Percentiles rank a stretch among this genome's conserved stretches.
Evolutionary conservation across 2,888 invertebrate genomes (phyloP).

Genomic region (Stenodema calcarata): DNA sequence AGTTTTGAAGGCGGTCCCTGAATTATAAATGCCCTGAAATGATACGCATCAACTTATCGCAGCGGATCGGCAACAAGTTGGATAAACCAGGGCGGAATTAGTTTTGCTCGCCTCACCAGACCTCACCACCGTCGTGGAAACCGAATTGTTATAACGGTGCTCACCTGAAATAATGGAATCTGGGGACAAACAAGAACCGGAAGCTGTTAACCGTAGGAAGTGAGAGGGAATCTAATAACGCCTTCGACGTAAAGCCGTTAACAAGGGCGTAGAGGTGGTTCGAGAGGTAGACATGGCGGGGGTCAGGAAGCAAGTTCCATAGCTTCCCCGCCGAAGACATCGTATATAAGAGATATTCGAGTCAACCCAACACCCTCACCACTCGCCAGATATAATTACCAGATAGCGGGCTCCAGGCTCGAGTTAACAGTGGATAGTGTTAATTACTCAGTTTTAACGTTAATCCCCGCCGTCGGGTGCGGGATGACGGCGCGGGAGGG

Average conservation of each 20-base stretch:
- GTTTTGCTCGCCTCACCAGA: neutral
- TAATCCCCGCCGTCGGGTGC: neutral
- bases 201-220: neutral
- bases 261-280: neutral
- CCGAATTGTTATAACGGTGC: neutral
- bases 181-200: slow-evolving; percentile 3
- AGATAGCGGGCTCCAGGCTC: neutral
- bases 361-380: neutral
- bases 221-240: slow-evolving; percentile 17
- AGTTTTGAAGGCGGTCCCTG: too few species aligned
- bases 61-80: neutral
- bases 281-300: neutral
- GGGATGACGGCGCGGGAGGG: too few species aligned
- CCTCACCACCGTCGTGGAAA: neutral
- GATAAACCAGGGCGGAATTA: neutral
- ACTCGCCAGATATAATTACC: slow-evolving; percentile 11
- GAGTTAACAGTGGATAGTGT: neutral
- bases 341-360: neutral
- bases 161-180: neutral
- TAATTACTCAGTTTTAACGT: slow-evolving; percentile 11
- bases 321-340: neutral
- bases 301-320: neutral
- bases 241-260: neutral
- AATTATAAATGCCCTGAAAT: too few species aligned
- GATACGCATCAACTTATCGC: too few species aligned